Base-by-base conservation (phyloP, 2,113 vertebrate species). In the Chlamydotis undulata region DNA sequence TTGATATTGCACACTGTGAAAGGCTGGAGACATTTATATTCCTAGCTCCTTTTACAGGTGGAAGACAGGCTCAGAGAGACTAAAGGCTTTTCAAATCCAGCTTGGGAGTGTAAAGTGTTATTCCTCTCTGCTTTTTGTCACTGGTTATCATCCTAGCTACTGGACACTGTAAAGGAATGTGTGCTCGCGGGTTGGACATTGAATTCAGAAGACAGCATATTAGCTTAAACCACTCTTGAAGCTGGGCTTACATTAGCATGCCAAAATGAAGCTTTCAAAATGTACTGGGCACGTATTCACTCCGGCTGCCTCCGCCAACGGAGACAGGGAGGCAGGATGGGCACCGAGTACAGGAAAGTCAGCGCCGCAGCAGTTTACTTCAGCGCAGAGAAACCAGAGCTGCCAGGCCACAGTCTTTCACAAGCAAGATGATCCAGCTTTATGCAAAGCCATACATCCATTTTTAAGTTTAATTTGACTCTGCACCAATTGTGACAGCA, bases 71-170 rank as follows among this genome's bases (percentile, higher is more conserved):
- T 65, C 15, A 19, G 59, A 55, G 24, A 29, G 33, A 65, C 22
- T 22, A n/a, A 79, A 31, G 37, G 9, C 15, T 74, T 89, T 91
- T 39, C 14, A 83, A 77, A 77, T 65, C 6, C n/a, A 70, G 1
- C 9, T 50, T 0, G 0, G 43, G 12, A 77, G 24, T 2, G 11
- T 23, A 28, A 69, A 19, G 22, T 35, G 6, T 49, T 71, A 64
- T 26, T 87, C 26, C 9, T 18, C 23, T 59, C 50, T n/a, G 52
- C 2, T 41, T 87, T 82, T 39, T 52, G 22, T 23, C 53, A 37
- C 17, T 2, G 0, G 3, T 60, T 71, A 19, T 52, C 53, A 60
- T 19, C 19, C 23, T 33, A 79, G 12, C 9, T 61, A 23, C 29
- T 33, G 28, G 37, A 47, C 5, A 5, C 13, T 19, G 3, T 5